Base-by-base conservation (phyloP, 2,888 invertebrate species). In the Idaea straminata region DNA sequence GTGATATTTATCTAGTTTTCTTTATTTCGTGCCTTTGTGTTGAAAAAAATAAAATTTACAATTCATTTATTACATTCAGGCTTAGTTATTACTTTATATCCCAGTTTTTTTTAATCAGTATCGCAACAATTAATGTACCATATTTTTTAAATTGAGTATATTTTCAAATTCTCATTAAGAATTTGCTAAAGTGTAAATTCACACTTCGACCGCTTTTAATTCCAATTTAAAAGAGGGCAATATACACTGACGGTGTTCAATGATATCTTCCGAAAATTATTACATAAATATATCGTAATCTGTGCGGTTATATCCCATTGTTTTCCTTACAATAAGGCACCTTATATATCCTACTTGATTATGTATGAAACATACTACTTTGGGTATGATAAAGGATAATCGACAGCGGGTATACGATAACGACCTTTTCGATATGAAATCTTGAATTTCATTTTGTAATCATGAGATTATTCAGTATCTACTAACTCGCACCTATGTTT, bases 191-290 rank as follows among this genome's bases (percentile, higher is more conserved):
- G 25, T 25, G 25, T 25, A 1, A 3, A 25, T 25, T 25, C 25
- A 3, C 25, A 3, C 25, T 25, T 25, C 47, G 47, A 7, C 13
- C 47, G 47, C 47, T 47, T 13, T 13, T 47, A 47, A 47, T 7
- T 47, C 47, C 47, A 4, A 47, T 47, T 47, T 47, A 47, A 47
- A 47, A 10, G 10, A 10, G 47, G 4, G 13, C 47, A 47, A 47
- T 47, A 47, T 10, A 47, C 47, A 47, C 10, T 7, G 47, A 7
- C 7, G 13, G 47, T 47, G 47, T 47, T 47, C 47, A 47, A 47
- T 47, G 47, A 47, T 47, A 47, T 47, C 47, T 47, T 47, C 47
- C 47, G 47, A 47, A 47, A 47, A 47, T 47, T 47, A 47, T 47
- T 47, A 47, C 47, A 47, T 10, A 47, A 47, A 47, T 47, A 47